phyloP scores from a whole-genome alignment of 2,113 vertebrate species.

The Spea multiplicata region DNA sequence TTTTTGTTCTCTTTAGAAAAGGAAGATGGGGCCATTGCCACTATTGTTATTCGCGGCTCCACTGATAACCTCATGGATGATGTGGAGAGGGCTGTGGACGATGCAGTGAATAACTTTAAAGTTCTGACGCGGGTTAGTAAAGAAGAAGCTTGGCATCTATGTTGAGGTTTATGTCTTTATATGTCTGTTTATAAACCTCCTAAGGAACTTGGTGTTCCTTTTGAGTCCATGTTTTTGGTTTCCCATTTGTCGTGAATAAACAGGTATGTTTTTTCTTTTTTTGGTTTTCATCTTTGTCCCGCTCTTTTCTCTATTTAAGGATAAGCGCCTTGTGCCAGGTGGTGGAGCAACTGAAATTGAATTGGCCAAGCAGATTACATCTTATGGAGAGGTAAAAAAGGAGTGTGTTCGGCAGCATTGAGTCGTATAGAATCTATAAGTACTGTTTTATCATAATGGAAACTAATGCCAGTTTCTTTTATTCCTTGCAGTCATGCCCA shows the following conservation, averaged over 20 bases:
- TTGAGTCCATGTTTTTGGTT: too few relatives aligned
- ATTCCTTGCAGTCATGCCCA: conserved; percentile 78
- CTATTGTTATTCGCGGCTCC: conserved; percentile 90
- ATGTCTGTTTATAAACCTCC: neutral
- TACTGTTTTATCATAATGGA: too few relatives aligned
- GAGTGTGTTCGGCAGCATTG: too few relatives aligned
- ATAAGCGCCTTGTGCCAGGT: conserved; percentile 89
- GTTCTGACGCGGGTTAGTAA: conserved; percentile 86
- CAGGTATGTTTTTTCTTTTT: too few relatives aligned
- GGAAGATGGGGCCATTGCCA: conserved; percentile 89
- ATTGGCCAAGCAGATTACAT: conserved; percentile 87
- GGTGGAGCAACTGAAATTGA: conserved; percentile 96
- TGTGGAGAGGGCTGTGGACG: conserved; percentile 91
- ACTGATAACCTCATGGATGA: conserved; percentile 98
- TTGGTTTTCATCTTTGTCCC: neutral
- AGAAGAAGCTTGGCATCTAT: neutral
- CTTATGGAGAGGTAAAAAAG: conserved; percentile 85
- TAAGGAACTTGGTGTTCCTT: too few relatives aligned
- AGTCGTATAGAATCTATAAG: too few relatives aligned
- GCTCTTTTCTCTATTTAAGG: conserved; percentile 61
- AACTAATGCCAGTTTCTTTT: neutral
- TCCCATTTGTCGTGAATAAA: too few relatives aligned
- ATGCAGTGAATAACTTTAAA: conserved; percentile 97
- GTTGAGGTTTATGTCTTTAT: neutral
- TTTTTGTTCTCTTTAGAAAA: conserved; percentile 70